These are phyloP conservation scores for Branchellion lobata DNA, from an alignment of 2,888 invertebrate genomes.

Conservation along the genomic window DNA sequence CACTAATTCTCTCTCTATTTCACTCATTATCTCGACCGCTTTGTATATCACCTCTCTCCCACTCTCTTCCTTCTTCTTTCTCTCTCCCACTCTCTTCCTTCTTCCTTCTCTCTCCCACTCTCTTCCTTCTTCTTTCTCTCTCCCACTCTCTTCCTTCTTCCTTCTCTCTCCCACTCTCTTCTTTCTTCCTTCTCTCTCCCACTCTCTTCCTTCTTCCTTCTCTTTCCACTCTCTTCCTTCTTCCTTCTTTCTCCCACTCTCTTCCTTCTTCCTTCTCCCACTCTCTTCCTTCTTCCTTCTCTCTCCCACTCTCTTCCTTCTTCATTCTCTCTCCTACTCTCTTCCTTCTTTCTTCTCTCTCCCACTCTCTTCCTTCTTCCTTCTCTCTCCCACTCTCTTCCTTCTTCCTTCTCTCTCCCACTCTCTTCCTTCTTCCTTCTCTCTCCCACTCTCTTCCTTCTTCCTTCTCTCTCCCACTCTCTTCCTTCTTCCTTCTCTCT, in stretches of 20 bases:
- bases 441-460: no score
- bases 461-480: neutral
- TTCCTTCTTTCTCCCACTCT: neutral
- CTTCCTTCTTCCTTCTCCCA: neutral
- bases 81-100: neutral
- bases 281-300: neutral
- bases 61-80: neutral
- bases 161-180: neutral
- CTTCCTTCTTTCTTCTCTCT: neutral
- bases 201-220: constrained; percentile 69
- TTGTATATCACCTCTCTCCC: neutral
- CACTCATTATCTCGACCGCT: neutral
- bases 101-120: constrained; percentile 87
- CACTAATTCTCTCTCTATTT: neutral
- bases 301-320: neutral
- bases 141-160: neutral
- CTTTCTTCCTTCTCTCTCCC: neutral
- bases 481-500: neutral
- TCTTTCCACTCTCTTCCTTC: constrained; percentile 86
- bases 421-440: constrained; percentile 70
- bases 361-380: neutral
- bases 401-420: neutral
- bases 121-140: neutral
- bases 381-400: neutral
- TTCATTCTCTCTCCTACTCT: constrained; percentile 92